phyloP scores from a whole-genome alignment of 1,140 invertebrate species.

The Drosophila bifasciata region DNA sequence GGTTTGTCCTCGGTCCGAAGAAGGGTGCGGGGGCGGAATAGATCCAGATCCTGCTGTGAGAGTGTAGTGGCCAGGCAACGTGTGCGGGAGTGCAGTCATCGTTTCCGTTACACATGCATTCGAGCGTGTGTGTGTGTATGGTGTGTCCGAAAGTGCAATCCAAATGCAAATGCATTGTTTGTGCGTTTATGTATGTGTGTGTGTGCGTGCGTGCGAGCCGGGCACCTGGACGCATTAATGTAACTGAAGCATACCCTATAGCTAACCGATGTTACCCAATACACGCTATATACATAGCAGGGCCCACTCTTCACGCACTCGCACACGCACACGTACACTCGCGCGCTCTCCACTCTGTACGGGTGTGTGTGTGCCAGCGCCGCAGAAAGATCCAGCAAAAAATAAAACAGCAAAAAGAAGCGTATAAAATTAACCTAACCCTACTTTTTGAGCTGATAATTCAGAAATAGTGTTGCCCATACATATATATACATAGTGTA shows the following conservation, averaged over 20 bases:
- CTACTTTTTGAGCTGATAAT: conserved; percentile 80
- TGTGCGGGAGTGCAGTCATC: conserved; percentile 47
- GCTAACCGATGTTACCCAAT: conserved; percentile 67
- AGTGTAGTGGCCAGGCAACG: conserved; percentile 53
- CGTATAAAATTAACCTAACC: conserved; percentile 81
- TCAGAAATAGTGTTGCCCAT: conserved; percentile 71
- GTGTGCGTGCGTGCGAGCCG: conserved; percentile 50
- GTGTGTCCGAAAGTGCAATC: conserved; percentile 46
- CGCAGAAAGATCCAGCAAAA: conserved; percentile 82
- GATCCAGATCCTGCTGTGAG: conserved; percentile 42
- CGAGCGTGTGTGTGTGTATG: conserved; percentile 25
- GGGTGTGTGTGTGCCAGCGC: conserved; percentile 64
- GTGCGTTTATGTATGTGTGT: conserved; percentile 25
- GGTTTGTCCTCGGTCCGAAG: background rate
- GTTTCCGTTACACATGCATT: conserved; percentile 66
- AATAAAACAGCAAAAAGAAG: conserved; percentile 73
- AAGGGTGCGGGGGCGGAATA: conserved; percentile 15
- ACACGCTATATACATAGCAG: conserved; percentile 57
- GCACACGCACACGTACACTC: conserved; percentile 15
- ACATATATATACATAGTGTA: conserved; percentile 45
- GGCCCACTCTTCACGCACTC: conserved; percentile 33
- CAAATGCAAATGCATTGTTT: conserved; percentile 44
- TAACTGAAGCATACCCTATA: conserved; percentile 58
- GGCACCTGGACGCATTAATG: conserved; percentile 65
- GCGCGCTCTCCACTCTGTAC: background rate